Evolutionary conservation across 2,888 invertebrate species (phyloP), one percentile per base, ranked within the genome.

Genomic region (Leptinotarsa rubiginosa): DNA sequence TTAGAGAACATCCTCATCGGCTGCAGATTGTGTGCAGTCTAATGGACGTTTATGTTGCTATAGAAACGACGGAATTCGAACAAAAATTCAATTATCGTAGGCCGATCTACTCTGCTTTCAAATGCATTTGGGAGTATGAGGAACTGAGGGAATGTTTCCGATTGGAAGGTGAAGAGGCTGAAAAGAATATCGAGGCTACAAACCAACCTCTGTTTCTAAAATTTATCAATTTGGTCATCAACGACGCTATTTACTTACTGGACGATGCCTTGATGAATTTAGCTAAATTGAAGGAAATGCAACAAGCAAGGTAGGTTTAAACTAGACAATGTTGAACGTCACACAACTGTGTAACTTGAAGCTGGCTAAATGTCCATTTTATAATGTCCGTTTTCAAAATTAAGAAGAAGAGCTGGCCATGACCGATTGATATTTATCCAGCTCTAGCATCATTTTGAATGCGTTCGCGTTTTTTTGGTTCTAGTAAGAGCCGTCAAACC

Each of bases 31-130:
- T 96, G 15, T 90, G 92, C 64, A 94, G 93, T 84, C 89, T 98
- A 47, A 88, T 98, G 72, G 92, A 96, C 85, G 97, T 98, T 12
- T 98, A 98, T 87, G 97, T 98, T n/a, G 95, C 96, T 79, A 98
- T 98, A 76, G 98, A 98, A 89, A 96, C 97, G 96, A 97, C 97
- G 0, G 98, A 98, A 83, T 98, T 98, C 86, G 98, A 98, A 86
- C 97, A 98, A 87, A 98, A 98, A 88, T 98, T 98, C 87, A 97
- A 97, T 87, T 98, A 98, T 86, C 91, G 98, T 25, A 91, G 96
- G 56, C 98, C 98, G 2, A 98, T 98, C 97, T 98, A 98, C 85
- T 90, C 93, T 52, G 94, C 97, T 1, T 95, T 98, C 92, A 94
- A 97, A 86, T 97, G 95, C 88, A 89, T 98, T 65, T 98, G 97